phyloP scores from a whole-genome alignment of 2,113 vertebrate species.

The Marcusenius ussheri region DNA sequence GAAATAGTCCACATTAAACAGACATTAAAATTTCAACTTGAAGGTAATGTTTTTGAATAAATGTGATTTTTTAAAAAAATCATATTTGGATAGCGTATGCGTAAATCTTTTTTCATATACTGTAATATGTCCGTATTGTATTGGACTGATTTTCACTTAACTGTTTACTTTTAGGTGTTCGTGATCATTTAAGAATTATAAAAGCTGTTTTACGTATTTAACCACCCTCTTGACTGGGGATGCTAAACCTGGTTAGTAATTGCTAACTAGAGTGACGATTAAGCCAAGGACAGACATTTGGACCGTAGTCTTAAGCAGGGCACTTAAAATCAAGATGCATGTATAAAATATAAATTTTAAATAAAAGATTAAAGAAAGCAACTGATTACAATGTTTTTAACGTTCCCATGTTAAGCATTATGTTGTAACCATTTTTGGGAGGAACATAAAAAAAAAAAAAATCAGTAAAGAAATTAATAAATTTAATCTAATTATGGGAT shows the following conservation, averaged over 20 bases:
- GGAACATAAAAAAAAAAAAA: neutral
- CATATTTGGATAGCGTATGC: neutral
- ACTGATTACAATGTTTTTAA: neutral
- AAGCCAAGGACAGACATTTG: neutral
- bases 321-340: neutral
- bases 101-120: neutral
- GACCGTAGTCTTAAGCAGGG: neutral
- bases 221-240: neutral
- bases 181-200: neutral
- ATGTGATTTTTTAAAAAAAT: neutral
- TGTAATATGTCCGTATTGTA: neutral
- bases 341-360: neutral
- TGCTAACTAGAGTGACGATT: neutral
- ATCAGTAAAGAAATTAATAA: neutral
- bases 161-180: neutral
- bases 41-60: neutral
- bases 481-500: neutral
- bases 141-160: neutral
- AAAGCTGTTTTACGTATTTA: neutral
- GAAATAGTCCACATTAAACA: neutral
- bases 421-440: neutral
- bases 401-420: neutral
- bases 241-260: neutral
- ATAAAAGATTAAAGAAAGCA: neutral
- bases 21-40: neutral